A percentile compares a stretch with the other conserved stretches of the same genome.
Conservation (phyloP, 2,888 invertebrate genomes). For the Pandemis heparana region DNA sequence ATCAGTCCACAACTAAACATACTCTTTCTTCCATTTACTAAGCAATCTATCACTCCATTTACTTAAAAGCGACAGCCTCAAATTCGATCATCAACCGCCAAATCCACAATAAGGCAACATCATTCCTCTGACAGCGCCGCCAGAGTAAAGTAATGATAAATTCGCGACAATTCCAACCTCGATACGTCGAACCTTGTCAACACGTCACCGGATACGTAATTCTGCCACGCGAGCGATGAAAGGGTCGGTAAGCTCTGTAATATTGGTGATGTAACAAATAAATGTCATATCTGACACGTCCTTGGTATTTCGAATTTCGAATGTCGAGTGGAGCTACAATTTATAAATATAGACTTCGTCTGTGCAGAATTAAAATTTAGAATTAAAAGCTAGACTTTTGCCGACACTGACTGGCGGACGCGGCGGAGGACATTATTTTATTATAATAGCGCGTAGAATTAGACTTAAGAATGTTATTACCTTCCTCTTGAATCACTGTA, state of each 20-base stretch:
- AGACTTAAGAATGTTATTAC: too few species aligned
- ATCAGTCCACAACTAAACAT: too few species aligned
- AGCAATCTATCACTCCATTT: not conserved
- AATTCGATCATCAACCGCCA: not conserved
- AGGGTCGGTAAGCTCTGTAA: not conserved
- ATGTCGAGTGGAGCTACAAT: not conserved
- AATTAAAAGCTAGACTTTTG: too few species aligned
- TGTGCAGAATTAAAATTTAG: too few species aligned
- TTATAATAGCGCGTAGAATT: too few species aligned
- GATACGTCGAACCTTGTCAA: not conserved
- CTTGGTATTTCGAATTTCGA: not conserved
- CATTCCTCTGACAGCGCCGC: not conserved
- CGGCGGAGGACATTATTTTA: too few species aligned
- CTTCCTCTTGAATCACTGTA: too few species aligned
- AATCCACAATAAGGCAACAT: constrained; percentile 5
- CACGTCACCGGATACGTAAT: not conserved
- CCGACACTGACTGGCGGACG: too few species aligned
- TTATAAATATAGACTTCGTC: not conserved
- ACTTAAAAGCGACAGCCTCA: not conserved
- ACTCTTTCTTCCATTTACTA: not conserved
- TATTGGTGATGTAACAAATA: not conserved
- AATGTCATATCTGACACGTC: not conserved
- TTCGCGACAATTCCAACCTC: constrained; percentile 10
- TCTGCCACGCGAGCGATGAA: not conserved
- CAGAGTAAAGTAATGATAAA: not conserved